Evolutionary conservation across 2,888 invertebrate species (phyloP), one percentile per base, ranked within the genome.

Genomic region (Caenorhabditis becei): DNA sequence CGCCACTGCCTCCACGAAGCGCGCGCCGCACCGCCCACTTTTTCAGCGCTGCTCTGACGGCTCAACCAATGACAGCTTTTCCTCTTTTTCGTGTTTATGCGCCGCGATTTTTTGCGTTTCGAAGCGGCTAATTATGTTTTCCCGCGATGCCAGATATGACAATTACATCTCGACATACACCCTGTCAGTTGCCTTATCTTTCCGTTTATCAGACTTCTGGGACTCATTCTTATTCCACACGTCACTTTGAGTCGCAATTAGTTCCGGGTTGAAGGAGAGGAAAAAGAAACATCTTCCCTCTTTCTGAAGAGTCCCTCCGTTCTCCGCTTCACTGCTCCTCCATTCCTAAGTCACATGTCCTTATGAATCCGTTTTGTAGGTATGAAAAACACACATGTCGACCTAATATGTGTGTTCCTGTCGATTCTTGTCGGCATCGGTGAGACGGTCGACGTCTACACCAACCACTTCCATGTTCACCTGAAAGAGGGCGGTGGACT

Each of bases 391-490:
- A 80, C 75, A 80, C 61, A 80, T 80, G 80, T 56, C 69, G 80
- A 77, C 71, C 59, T 80, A 80, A 77, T 66, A 71, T 80, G 80
- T 75, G 71, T 80, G 47, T 71, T 79, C 51, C 67, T 79, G 66
- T 74, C 72, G 63, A 67, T 72, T 51, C 8, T 79, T 3, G 47
- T 80, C 65, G 69, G 69, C 54, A 75, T 80, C 24, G 63, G 70
- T 70, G 80, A 79, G 53, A 49, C 84, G 58, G 75, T 86, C 75
- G 83, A 96, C 91, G 94, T 98, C 89, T 96, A 96, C 93, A 97
- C 97, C 92, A 97, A 97, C 93, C 95, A 96, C 72, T 98, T 98
- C 93, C 94, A 96, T 92, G 97, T 98, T 89, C 94, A 95, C 74
- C 74, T 85, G 67, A 87, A 87, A 89, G 95, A 87, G 71, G 84